These are phyloP conservation scores for Elgonia sp. DNA, from an alignment of 2,888 invertebrate species.

Conservation along the genomic window DNA sequence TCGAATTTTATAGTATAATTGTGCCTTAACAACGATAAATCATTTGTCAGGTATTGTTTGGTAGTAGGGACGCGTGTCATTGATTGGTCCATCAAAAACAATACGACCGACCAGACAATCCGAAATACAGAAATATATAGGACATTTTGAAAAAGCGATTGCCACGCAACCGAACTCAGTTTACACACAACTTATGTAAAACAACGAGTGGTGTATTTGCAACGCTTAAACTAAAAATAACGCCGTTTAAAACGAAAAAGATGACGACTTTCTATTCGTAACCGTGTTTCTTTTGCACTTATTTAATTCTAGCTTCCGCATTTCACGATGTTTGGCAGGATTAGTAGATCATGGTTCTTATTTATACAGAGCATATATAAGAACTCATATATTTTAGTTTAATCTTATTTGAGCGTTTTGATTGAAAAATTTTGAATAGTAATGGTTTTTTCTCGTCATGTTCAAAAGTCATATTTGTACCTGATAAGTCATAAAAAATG, in stretches of 20 bases:
- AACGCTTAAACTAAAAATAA: slow-evolving; percentile 26
- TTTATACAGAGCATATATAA: too few relatives aligned
- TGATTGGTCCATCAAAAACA: slow-evolving; percentile 55
- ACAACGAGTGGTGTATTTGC: neutral
- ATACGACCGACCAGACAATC: slow-evolving; percentile 11
- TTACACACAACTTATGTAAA: slow-evolving; percentile 24
- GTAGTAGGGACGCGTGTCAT: slow-evolving; percentile 30
- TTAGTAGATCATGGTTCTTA: too few relatives aligned
- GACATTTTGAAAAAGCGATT: slow-evolving; percentile 9
- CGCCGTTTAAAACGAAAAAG: neutral
- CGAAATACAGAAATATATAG: slow-evolving; percentile 17
- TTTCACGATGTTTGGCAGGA: too few relatives aligned
- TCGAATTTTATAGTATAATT: slow-evolving; percentile 33
- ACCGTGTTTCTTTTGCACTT: too few relatives aligned
- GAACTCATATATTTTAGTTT: too few relatives aligned
- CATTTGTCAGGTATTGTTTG: slow-evolving; percentile 48
- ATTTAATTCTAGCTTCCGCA: too few relatives aligned
- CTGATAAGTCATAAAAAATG: too few relatives aligned
- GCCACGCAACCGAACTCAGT: slow-evolving; percentile 3
- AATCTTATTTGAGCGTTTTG: too few relatives aligned
- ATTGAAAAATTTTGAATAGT: too few relatives aligned
- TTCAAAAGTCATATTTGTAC: too few relatives aligned
- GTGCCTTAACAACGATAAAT: slow-evolving; percentile 40
- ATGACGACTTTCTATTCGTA: neutral
- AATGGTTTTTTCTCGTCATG: too few relatives aligned